Conservation (phyloP, 1,140 invertebrate genomes). For the Drosophila neocordata region DNA sequence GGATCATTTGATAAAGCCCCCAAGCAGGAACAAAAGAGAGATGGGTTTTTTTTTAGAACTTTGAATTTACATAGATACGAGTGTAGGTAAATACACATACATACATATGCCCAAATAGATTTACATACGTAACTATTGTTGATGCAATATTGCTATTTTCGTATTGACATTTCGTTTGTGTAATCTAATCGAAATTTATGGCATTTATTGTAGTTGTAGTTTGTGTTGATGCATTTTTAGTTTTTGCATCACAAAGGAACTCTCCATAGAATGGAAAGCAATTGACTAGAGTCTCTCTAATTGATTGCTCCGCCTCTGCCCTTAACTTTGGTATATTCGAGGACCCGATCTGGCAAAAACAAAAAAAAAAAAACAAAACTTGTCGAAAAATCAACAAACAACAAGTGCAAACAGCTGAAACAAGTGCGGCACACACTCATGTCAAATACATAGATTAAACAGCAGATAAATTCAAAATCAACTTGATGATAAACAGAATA, state of each 20-base stretch:
- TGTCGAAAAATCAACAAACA: slow-evolving; percentile 63
- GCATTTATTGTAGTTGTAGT: slow-evolving; percentile 44
- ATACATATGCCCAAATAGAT: not conserved
- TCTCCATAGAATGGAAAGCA: not conserved
- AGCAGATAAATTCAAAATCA: slow-evolving; percentile 77
- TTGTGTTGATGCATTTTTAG: not conserved
- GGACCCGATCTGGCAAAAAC: slow-evolving; percentile 18
- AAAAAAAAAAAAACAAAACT: slow-evolving; percentile 16
- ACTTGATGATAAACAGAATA: slow-evolving; percentile 58
- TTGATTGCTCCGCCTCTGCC: not conserved
- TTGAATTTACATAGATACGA: slow-evolving; percentile 26
- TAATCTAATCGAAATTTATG: slow-evolving; percentile 79
- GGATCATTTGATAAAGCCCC: slow-evolving; percentile 53
- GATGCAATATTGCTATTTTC: slow-evolving; percentile 51
- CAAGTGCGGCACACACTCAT: slow-evolving; percentile 73
- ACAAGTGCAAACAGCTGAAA: slow-evolving; percentile 58
- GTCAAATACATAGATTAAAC: slow-evolving; percentile 76
- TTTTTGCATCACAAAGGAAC: slow-evolving; percentile 35
- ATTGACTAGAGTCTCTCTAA: slow-evolving; percentile 6
- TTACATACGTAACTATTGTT: slow-evolving; percentile 35
- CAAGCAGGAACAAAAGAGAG: not conserved
- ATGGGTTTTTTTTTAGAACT: slow-evolving; percentile 42
- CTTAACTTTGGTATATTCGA: not conserved
- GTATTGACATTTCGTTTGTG: slow-evolving; percentile 64
- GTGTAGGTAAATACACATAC: not conserved